Evolutionary conservation across 2,113 vertebrate genomes (phyloP).

Genomic region (Fregetta grallaria): DNA sequence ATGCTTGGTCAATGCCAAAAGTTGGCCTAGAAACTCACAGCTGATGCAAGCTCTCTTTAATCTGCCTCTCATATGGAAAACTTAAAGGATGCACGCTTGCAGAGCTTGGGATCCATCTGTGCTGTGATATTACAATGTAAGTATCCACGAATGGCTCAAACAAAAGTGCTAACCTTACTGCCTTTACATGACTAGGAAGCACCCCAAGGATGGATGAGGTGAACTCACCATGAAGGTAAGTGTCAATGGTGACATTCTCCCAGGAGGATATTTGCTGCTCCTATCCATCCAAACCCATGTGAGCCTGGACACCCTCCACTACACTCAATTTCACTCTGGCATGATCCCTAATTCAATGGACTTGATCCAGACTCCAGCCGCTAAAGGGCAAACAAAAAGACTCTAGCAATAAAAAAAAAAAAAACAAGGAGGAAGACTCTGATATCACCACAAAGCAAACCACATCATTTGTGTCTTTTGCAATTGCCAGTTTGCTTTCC

Average conservation of each 20-base stretch:
- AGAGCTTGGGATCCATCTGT: neutral
- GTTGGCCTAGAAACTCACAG: neutral
- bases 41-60: neutral
- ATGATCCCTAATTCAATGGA: neutral
- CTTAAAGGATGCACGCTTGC: neutral
- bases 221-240: neutral
- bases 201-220: neutral
- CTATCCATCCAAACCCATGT: neutral
- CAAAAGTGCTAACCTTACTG: neutral
- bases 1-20: neutral
- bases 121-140: neutral
- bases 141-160: neutral
- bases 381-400: neutral
- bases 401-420: neutral
- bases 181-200: neutral
- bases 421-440: neutral
- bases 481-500: neutral
- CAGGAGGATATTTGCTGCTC: neutral
- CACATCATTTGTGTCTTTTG: neutral
- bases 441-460: neutral
- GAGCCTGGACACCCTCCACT: neutral
- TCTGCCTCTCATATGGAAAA: neutral
- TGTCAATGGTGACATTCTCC: neutral
- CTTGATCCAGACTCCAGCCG: accelerated
- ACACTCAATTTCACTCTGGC: neutral